These are phyloP conservation scores for Virgularia gustaviana DNA, from an alignment of 92 coral and sea anemone species.

Conservation along the genomic window DNA sequence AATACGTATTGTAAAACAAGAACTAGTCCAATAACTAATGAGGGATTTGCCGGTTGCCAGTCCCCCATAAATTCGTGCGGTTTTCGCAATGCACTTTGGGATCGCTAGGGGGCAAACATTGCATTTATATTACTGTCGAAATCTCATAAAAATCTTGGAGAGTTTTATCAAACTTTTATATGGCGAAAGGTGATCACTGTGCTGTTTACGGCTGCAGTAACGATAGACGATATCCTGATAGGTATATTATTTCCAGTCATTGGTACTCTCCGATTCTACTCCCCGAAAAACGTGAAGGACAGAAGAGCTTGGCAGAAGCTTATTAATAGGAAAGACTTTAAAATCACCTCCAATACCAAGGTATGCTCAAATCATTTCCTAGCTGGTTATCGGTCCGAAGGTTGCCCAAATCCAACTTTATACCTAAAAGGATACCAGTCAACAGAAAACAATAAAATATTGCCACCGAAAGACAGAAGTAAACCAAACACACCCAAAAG, in stretches of 20 bases:
- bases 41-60: too few relatives aligned
- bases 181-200: conserved; percentile 51
- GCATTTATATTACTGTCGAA: too few relatives aligned
- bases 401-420: conserved; percentile 52
- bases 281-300: conserved; percentile 30
- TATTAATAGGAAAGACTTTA: conserved; percentile 42
- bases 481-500: conserved; percentile 4
- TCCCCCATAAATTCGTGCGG: too few relatives aligned
- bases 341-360: conserved; percentile 40
- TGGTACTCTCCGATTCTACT: conserved; percentile 52
- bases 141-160: too few relatives aligned
- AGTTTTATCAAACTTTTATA: too few relatives aligned
- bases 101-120: too few relatives aligned
- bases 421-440: conserved; percentile 56
- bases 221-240: conserved; percentile 55
- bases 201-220: conserved; percentile 60
- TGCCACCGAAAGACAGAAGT: conserved; percentile 36
- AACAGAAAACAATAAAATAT: conserved; percentile 46
- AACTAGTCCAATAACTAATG: too few relatives aligned
- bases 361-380: conserved; percentile 55
- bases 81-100: too few relatives aligned
- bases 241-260: conserved; percentile 36
- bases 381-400: conserved; percentile 45
- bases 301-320: conserved; percentile 37
- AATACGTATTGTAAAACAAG: too few relatives aligned